A percentile compares a stretch with the other conserved stretches of the same genome.
Evolutionary conservation across 2,888 invertebrate species (phyloP).

Genomic region (Mactromeris polynyma): DNA sequence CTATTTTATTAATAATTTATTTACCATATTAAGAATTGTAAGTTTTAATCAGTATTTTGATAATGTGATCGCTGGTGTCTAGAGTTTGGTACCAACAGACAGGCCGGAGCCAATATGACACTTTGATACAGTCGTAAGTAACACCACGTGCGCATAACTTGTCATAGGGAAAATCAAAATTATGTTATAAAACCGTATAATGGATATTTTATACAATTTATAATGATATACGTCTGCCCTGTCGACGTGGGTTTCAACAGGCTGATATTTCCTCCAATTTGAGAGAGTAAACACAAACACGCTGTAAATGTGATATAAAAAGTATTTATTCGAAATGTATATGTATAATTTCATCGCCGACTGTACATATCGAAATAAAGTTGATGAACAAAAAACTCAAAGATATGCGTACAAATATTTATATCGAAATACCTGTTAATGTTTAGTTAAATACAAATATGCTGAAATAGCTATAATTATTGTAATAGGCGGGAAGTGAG

Average conservation of each 20-base stretch:
- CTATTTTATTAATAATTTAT: neutral
- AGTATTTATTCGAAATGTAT: neutral
- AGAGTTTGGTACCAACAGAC: neutral
- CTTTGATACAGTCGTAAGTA: neutral
- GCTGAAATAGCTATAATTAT: no score
- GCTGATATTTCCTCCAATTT: neutral
- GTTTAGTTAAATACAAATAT: no score
- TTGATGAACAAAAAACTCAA: neutral
- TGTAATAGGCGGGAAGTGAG: no score
- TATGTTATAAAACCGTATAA: neutral
- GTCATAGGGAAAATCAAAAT: constrained; percentile 11
- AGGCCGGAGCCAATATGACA: neutral
- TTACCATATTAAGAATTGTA: constrained; percentile 1
- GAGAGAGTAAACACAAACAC: neutral
- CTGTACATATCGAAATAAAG: neutral
- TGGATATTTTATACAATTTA: constrained; percentile 16
- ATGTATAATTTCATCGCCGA: neutral
- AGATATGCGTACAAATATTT: neutral
- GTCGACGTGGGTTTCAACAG: neutral
- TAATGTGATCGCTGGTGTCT: neutral
- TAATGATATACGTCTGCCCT: neutral
- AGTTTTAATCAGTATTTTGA: neutral
- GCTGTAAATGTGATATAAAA: neutral
- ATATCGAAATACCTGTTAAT: no score
- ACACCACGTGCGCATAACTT: constrained; percentile 6